Evolutionary conservation across 2,113 vertebrate species (phyloP), one percentile per base, ranked within the genome.

Genomic region (Eolophus roseicapilla): DNA sequence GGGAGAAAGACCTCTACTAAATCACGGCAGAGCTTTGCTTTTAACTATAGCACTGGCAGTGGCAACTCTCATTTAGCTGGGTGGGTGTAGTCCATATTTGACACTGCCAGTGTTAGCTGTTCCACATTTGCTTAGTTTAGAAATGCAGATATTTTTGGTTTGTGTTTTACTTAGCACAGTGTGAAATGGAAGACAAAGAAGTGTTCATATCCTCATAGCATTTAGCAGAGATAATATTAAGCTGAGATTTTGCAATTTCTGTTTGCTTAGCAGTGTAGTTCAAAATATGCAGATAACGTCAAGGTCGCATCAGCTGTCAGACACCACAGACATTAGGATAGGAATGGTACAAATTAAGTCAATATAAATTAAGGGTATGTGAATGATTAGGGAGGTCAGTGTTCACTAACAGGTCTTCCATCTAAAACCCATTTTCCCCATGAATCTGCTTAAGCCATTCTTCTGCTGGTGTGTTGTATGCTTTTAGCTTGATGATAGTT

Each of bases 1-100:
- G 78, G 91, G 82, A 96, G 75, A 80, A 89, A 86, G 79, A 90
- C 41, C 27, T 84, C 41, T 80, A n/a, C 50, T 95, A 47, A 64
- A 83, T 63, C 60, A 53, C 41, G 37, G 90, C 77, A 95, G 49
- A 88, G 81, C 68, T 90, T 86, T 91, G 67, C 52, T 71, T 77
- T 78, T 67, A 86, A 21, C 65, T 57, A 16, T 16, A 50, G 52
- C 53, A 4, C 63, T 44, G 57, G 29, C 68, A 39, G 33, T 35
- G 57, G 15, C 43, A 71, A 31, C 15, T 41, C 24, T 41, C 2
- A 52, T 62, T 62, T 77, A 47, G 15, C 35, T 35, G 55, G 8
- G 3, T 78, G 46, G 33, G 21, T 0, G 2, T 62, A 74, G n/a
- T 59, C 37, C 1, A 0, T 65, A 33, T 70, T 67, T 49, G 41